Conservation (phyloP, 2,797 vertebrate species). For the Smutsia temminckii region DNA sequence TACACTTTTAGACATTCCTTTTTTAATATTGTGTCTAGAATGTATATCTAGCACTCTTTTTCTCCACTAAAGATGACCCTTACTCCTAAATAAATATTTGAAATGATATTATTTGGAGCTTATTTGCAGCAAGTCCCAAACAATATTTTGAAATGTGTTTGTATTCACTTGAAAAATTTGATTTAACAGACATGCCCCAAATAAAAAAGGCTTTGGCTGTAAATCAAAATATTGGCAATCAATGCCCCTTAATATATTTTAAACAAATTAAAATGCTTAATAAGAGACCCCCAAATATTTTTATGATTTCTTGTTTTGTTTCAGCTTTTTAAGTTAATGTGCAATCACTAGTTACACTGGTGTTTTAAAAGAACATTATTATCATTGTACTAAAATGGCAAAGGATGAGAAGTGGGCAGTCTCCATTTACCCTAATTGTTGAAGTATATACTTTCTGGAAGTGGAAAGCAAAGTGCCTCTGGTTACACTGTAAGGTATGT, state of each 20-base stretch:
- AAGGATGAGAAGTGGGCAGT: neutral
- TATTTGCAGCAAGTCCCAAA: neutral
- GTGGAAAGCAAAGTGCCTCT: neutral
- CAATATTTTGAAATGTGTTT: neutral
- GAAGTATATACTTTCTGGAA: neutral
- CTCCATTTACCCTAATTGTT: neutral
- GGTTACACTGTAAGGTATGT: neutral
- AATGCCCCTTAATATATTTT: neutral
- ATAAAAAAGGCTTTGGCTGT: neutral
- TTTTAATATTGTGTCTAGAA: neutral
- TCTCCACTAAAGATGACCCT: neutral
- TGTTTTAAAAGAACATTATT: neutral
- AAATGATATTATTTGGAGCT: neutral
- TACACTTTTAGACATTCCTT: neutral
- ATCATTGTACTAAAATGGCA: neutral
- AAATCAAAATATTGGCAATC: neutral
- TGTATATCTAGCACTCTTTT: neutral
- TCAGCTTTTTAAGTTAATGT: conserved; percentile 6
- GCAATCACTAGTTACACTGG: neutral
- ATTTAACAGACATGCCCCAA: neutral
- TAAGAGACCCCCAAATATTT: neutral
- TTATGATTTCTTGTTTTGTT: neutral
- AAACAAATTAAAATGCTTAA: conserved; percentile 1
- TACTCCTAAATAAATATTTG: neutral
- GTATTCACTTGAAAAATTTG: neutral